These are phyloP conservation scores for Danio choprae DNA, from an alignment of 2,797 vertebrate species.

Conservation along the genomic window DNA sequence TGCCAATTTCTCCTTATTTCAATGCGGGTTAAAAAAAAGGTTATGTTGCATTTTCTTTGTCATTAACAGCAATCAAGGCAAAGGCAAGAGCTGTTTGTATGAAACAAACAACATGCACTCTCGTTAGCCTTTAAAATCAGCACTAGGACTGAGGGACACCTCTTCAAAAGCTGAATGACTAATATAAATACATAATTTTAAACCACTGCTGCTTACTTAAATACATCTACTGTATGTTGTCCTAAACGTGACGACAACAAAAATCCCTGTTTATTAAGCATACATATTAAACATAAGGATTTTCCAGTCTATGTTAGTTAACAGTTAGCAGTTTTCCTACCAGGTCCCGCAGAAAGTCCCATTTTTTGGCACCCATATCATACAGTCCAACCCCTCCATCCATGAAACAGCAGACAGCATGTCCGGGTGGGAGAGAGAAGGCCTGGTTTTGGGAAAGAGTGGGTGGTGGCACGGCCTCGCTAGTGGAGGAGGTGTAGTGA, in stretches of 20 bases:
- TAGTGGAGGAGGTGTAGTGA: constrained; percentile 93
- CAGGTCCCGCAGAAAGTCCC: constrained; percentile 97
- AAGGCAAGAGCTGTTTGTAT: constrained; percentile 7
- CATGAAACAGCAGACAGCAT: constrained; percentile 95
- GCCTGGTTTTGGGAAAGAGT: constrained; percentile 88
- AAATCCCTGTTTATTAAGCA: neutral
- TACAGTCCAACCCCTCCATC: constrained; percentile 98
- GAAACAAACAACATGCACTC: neutral
- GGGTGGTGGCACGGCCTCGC: constrained; percentile 91
- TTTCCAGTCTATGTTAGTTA: neutral
- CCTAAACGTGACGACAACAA: neutral
- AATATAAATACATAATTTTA: neutral
- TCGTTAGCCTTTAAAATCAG: constrained; percentile 11
- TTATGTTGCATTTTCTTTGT: constrained; percentile 19
- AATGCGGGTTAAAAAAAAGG: neutral
- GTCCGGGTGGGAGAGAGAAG: constrained; percentile 94
- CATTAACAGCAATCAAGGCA: constrained; percentile 14
- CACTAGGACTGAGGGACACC: neutral
- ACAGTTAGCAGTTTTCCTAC: constrained; percentile 71
- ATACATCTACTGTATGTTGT: neutral
- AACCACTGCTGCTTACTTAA: neutral
- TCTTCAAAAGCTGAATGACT: constrained; percentile 8
- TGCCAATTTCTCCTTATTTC: constrained; percentile 3
- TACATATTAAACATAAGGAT: neutral
- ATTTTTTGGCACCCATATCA: constrained; percentile 95